phyloP scores from a whole-genome alignment of 2,888 invertebrate genomes.

The Leptinotarsa juncta region DNA sequence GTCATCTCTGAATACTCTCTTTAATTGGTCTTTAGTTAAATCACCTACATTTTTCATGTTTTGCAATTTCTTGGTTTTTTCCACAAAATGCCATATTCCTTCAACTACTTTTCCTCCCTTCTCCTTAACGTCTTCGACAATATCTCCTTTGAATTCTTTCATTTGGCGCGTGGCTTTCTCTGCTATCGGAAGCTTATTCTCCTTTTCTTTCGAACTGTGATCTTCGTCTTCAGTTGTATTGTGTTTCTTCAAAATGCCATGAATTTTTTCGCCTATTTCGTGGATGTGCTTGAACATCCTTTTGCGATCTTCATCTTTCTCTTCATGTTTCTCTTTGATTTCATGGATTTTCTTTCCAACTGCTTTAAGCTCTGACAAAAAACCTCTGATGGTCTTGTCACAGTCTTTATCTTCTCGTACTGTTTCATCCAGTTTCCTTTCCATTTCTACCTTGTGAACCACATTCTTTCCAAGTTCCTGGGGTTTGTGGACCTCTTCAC shows the following conservation, averaged over 20 bases:
- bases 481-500: neutral
- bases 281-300: neutral
- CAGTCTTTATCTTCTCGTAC: neutral
- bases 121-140: neutral
- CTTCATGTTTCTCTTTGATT: neutral
- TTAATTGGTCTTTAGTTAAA: neutral
- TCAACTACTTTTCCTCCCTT: neutral
- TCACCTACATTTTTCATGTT: neutral
- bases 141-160: neutral
- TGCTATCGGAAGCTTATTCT: neutral
- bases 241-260: neutral
- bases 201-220: neutral
- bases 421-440: neutral
- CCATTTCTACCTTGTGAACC: neutral
- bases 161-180: neutral
- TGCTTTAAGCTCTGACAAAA: neutral
- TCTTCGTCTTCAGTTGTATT: neutral
- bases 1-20: neutral
- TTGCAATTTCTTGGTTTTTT: neutral
- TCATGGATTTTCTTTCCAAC: neutral
- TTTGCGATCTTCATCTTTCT: neutral
- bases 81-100: neutral
- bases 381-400: neutral
- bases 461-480: neutral
- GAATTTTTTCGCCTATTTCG: neutral